Evolutionary conservation across 2,888 invertebrate genomes (phyloP).

Genomic region (Melipona bicolor): DNA sequence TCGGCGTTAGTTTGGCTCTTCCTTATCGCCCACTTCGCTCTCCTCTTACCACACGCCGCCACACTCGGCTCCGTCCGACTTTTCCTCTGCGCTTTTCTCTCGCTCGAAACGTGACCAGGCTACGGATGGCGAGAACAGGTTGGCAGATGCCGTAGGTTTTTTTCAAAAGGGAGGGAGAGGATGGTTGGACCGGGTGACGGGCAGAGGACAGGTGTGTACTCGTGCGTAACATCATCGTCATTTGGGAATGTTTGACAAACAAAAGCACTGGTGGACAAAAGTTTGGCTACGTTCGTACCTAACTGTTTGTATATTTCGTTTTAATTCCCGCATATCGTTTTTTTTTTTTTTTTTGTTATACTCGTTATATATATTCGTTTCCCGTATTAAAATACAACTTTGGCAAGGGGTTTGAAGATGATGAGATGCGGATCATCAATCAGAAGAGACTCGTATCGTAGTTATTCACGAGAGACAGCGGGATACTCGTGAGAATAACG

Average conservation of each 20-base stretch:
- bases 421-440: background rate
- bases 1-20: conserved; percentile 40
- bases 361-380: too few relatives aligned
- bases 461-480: background rate
- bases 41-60: background rate
- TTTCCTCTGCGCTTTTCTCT: conserved; percentile 11
- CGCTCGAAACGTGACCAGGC: background rate
- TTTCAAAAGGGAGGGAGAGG: background rate
- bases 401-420: background rate
- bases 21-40: conserved; percentile 31
- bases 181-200: background rate
- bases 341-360: too few relatives aligned
- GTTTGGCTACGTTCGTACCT: too few relatives aligned
- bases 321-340: too few relatives aligned
- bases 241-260: too few relatives aligned
- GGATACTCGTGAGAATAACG: conserved; percentile 42
- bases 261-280: too few relatives aligned
- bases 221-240: background rate
- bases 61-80: background rate
- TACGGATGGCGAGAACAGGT: background rate
- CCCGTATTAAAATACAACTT: too few relatives aligned
- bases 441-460: background rate
- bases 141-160: background rate
- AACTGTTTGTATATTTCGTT: too few relatives aligned
- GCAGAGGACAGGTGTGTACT: background rate